Evolutionary conservation across 2,888 invertebrate genomes (phyloP), one percentile per base, ranked within the genome.

Genomic region (Emmelina monodactyla): DNA sequence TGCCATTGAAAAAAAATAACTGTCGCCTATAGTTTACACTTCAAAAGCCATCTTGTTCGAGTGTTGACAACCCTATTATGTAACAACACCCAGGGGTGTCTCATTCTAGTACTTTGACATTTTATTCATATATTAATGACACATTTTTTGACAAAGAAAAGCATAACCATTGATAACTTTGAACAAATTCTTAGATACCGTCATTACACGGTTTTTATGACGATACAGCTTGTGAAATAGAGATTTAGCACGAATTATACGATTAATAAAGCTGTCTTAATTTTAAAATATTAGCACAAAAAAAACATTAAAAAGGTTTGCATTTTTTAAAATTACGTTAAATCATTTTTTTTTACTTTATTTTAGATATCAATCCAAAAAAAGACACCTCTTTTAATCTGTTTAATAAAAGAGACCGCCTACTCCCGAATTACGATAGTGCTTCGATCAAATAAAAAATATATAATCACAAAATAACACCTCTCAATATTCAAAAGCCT

Each of bases 11-110:
- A n/a, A n/a, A n/a, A 55, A 56, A 42, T 43, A 47, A 53, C 52
- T 49, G 43, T 51, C 46, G 41, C 53, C 63, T 61, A 73, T 76
- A 75, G 76, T 79, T 78, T 76, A 75, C 64, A 73, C 69, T 68
- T 58, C 55, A 66, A 62, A 65, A 65, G 58, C 62, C 53, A 60
- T 60, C 59, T 62, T n/a, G n/a, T n/a, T 58, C 49, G 60, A 75
- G 78, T 79, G 79, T 76, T 76, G 78, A 78, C 79, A 73, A 55
- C 62, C 56, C 72, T 66, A 75, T 75, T 75, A 75, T 73, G 63
- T 62, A 65, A 67, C 71, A 66, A 56, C 65, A 69, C 72, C 51
- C 66, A 55, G 65, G 78, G 75, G 78, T 62, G 66, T 60, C 59
- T 43, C 45, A 49, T 46, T 49, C 51, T 47, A 51, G 49, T 50